Evolutionary conservation across 2,113 vertebrate genomes (phyloP).

Genomic region (Triplophysa tibetana): DNA sequence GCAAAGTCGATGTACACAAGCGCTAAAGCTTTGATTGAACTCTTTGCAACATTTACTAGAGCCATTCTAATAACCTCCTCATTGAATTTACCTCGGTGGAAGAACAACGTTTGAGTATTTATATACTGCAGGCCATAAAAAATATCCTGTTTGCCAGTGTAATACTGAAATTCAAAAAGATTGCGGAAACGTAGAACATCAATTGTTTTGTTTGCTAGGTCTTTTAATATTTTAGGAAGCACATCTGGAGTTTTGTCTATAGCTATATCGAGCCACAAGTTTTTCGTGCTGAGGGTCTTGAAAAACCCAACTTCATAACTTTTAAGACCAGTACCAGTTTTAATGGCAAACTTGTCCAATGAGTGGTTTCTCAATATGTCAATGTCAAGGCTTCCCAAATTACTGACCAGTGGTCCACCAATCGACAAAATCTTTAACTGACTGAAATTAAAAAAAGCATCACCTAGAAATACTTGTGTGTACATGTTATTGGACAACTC

Average conservation of each 20-base stretch:
- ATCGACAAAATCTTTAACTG: constrained; percentile 71
- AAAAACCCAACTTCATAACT: constrained; percentile 78
- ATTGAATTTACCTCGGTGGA: constrained; percentile 82
- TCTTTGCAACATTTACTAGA: constrained; percentile 70
- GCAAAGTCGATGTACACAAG: constrained; percentile 82
- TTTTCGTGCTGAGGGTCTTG: constrained; percentile 64
- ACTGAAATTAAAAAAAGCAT: constrained; percentile 65
- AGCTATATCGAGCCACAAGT: constrained; percentile 77
- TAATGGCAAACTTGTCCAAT: constrained; percentile 75
- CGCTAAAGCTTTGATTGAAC: constrained; percentile 63
- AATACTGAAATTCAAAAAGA: constrained; percentile 83
- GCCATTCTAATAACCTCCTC: constrained; percentile 78
- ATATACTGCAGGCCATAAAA: constrained; percentile 71
- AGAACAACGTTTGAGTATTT: constrained; percentile 65
- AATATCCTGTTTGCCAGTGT: constrained; percentile 66
- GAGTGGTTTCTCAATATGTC: constrained; percentile 62
- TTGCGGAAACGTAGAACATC: constrained; percentile 76
- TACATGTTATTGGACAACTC: constrained; percentile 83
- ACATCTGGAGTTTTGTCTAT: constrained; percentile 66
- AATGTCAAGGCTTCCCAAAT: constrained; percentile 70
- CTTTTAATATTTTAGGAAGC: constrained; percentile 71
- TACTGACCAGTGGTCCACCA: constrained; percentile 73
- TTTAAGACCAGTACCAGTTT: constrained; percentile 71
- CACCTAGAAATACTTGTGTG: constrained; percentile 55
- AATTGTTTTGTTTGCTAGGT: constrained; percentile 73